Conservation (phyloP, 1,140 invertebrate species). For the Brachionus plicatilis region DNA sequence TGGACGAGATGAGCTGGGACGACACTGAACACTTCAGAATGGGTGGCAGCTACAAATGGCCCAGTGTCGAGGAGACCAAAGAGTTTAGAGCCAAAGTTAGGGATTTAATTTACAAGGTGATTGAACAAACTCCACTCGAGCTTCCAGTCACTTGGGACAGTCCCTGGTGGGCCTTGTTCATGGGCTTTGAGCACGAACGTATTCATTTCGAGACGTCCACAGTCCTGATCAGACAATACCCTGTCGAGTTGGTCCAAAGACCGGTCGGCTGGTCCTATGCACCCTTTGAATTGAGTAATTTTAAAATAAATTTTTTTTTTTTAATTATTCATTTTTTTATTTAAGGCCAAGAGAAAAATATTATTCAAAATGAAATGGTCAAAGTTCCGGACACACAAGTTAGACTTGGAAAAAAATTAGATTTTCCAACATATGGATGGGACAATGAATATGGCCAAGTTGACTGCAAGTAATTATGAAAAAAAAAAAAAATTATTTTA, state of each 20-base stretch:
- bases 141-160: slow-evolving; percentile 52
- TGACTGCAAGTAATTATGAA: slow-evolving; percentile 45
- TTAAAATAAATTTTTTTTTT: not conserved
- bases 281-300: slow-evolving; percentile 47
- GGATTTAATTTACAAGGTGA: slow-evolving; percentile 48
- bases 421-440: slow-evolving; percentile 55
- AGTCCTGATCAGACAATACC: slow-evolving; percentile 53
- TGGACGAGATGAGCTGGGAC: slow-evolving; percentile 57
- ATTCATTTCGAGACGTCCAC: slow-evolving; percentile 56
- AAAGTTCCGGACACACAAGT: slow-evolving; percentile 44
- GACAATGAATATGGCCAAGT: slow-evolving; percentile 54
- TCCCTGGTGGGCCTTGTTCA: slow-evolving; percentile 53
- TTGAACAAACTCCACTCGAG: slow-evolving; percentile 50
- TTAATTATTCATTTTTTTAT: not conserved
- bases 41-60: slow-evolving; percentile 54
- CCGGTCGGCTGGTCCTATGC: slow-evolving; percentile 50
- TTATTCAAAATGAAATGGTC: slow-evolving; percentile 45
- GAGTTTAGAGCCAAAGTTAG: slow-evolving; percentile 50
- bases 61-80: slow-evolving; percentile 47
- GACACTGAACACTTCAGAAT: slow-evolving; percentile 50
- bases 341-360: slow-evolving; percentile 40
- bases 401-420: slow-evolving; percentile 49
- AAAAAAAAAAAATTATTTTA: not conserved
- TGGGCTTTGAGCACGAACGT: slow-evolving; percentile 56
- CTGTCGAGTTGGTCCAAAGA: slow-evolving; percentile 47